Percentiles rank a stretch among this genome's conserved stretches.
These are phyloP conservation scores for Lypha dubia DNA, from an alignment of 2,888 invertebrate genomes.

Conservation along the genomic window DNA sequence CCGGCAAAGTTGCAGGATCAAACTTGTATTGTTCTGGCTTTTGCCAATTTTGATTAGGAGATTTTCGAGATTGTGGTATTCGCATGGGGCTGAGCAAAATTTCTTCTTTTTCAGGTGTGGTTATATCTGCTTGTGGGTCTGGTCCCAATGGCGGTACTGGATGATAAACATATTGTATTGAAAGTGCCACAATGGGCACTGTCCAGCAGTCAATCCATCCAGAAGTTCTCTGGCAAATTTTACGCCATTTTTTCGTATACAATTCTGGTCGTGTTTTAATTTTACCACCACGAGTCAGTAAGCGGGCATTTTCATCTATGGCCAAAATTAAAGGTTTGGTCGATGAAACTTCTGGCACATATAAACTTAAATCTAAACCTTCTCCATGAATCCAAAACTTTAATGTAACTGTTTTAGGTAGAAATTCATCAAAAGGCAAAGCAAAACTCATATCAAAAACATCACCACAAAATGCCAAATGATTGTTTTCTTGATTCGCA, in stretches of 20 bases:
- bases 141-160: conserved; percentile 95
- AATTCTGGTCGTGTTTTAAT: conserved; percentile 85
- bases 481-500: conserved; percentile 96
- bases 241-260: conserved; percentile 89
- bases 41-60: conserved; percentile 88
- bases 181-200: conserved; percentile 96
- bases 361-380: conserved; percentile 94
- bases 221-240: conserved; percentile 87
- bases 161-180: conserved; percentile 95
- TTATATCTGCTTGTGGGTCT: conserved; percentile 94
- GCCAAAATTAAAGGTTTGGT: conserved; percentile 92
- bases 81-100: conserved; percentile 95
- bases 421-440: conserved; percentile 96
- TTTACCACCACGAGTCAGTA: conserved; percentile 90
- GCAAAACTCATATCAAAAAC: conserved; percentile 96
- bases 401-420: conserved; percentile 94
- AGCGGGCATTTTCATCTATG: conserved; percentile 93
- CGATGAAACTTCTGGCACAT: conserved; percentile 95
- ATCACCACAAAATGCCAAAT: conserved; percentile 96
- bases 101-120: conserved; percentile 97
- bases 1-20: conserved; percentile 92
- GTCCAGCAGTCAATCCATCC: conserved; percentile 99
- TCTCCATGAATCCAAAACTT: conserved; percentile 98
- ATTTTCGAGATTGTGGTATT: conserved; percentile 91
- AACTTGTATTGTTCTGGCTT: conserved; percentile 89